Percentiles rank a stretch among this genome's conserved stretches.
Evolutionary conservation across 2,113 vertebrate genomes (phyloP).

Genomic region (Thamnaconus septentrionalis): DNA sequence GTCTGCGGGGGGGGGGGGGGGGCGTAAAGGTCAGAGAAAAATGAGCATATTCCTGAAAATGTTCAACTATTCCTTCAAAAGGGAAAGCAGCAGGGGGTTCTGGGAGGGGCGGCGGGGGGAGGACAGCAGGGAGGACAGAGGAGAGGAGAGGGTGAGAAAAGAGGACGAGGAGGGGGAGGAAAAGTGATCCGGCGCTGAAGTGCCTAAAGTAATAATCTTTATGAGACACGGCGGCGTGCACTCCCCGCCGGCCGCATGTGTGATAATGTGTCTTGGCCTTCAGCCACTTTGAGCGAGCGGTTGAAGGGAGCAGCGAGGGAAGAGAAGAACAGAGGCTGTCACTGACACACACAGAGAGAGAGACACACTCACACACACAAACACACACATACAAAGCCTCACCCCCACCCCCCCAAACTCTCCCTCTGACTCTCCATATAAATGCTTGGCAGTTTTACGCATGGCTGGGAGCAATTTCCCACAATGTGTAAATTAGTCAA

Average conservation of each 20-base stretch:
- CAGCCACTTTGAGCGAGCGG: conserved; percentile 68
- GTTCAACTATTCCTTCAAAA: conserved; percentile 15
- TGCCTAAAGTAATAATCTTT: conserved; percentile 53
- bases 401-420: conserved; percentile 59
- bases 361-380: too few species aligned
- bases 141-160: conserved; percentile 13
- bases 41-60: not conserved
- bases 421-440: conserved; percentile 78
- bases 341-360: conserved; percentile 30
- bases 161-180: not conserved
- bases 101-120: not conserved
- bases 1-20: too few species aligned
- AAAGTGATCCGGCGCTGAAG: conserved; percentile 24
- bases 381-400: not conserved
- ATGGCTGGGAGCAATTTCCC: conserved; percentile 96
- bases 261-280: conserved; percentile 66
- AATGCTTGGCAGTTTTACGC: conserved; percentile 84
- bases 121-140: not conserved
- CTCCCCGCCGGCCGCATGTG: conserved; percentile 53
- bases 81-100: conserved; percentile 1
- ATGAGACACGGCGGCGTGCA: conserved; percentile 52
- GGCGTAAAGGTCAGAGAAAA: too few species aligned
- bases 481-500: conserved; percentile 98
- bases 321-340: conserved; percentile 81
- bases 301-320: conserved; percentile 58